Evolutionary conservation across 2,888 invertebrate species (phyloP).

Genomic region (Syrphus vitripennis): DNA sequence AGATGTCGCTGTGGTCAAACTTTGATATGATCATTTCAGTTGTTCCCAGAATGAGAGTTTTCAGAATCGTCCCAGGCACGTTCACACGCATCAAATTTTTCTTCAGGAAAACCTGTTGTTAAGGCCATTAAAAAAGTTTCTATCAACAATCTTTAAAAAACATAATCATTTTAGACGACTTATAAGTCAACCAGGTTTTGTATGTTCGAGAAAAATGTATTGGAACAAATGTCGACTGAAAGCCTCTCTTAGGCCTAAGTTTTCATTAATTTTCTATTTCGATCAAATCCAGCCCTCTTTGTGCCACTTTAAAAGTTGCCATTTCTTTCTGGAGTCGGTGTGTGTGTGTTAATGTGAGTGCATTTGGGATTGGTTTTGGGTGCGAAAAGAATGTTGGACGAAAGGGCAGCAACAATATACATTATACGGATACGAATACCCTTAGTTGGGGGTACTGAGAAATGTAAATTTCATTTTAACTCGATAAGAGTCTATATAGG

Average conservation of each 20-base stretch:
- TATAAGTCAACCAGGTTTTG: no score
- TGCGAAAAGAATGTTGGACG: conserved; percentile 7
- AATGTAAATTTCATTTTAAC: conserved; percentile 71
- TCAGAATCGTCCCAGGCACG: no score
- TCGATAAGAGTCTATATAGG: conserved; percentile 70
- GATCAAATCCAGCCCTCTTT: not conserved
- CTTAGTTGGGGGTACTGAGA: conserved; percentile 56
- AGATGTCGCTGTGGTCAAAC: no score
- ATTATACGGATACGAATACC: conserved; percentile 46
- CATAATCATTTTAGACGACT: no score
- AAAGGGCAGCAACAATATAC: conserved; percentile 54
- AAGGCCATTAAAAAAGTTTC: no score
- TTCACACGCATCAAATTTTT: no score
- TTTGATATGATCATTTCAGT: no score
- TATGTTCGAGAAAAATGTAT: no score
- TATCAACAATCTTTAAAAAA: no score
- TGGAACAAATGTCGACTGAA: not conserved
- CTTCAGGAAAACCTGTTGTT: no score
- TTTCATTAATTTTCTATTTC: not conserved
- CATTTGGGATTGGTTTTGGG: not conserved
- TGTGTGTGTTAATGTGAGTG: conserved; percentile 5
- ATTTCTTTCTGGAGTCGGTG: not conserved
- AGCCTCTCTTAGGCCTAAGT: not conserved
- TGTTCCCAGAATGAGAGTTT: no score
- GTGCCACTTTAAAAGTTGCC: conserved; percentile 14